phyloP scores from a whole-genome alignment of 2,797 vertebrate species.

The Heliangelus exortis region DNA sequence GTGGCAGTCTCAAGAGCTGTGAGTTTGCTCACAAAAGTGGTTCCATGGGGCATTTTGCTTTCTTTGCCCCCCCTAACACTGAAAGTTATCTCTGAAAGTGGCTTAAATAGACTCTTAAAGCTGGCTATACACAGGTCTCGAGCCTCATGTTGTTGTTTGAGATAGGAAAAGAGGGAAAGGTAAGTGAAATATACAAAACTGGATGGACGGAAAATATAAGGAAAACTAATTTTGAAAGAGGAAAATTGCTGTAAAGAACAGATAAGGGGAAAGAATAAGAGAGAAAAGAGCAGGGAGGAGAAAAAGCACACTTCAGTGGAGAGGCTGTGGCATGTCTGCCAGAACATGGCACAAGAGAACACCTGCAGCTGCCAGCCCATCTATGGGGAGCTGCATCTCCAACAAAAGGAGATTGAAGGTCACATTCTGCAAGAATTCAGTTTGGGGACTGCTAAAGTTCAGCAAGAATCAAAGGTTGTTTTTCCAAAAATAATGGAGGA shows the following conservation, averaged over 20 bases:
- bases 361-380: constrained; percentile 25
- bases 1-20: background rate
- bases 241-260: constrained; percentile 11
- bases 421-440: background rate
- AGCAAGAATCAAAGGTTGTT: constrained; percentile 33
- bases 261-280: constrained; percentile 40
- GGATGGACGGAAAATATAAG: background rate
- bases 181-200: background rate
- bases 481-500: background rate
- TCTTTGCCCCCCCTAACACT: background rate
- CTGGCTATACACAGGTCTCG: background rate
- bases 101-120: background rate
- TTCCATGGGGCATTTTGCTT: background rate
- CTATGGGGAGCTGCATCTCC: background rate
- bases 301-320: background rate
- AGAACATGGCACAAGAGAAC: constrained; percentile 15
- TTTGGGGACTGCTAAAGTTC: constrained; percentile 10
- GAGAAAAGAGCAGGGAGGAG: background rate
- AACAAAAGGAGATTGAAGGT: constrained; percentile 16
- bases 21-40: background rate
- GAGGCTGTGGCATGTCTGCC: background rate
- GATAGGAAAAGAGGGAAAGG: background rate
- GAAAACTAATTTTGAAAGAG: constrained; percentile 6
- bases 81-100: background rate
- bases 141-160: background rate